Percentiles rank a stretch among this genome's conserved stretches.
These are phyloP conservation scores for Tipula helvola DNA, from an alignment of 2,888 invertebrate species.

Conservation along the genomic window DNA sequence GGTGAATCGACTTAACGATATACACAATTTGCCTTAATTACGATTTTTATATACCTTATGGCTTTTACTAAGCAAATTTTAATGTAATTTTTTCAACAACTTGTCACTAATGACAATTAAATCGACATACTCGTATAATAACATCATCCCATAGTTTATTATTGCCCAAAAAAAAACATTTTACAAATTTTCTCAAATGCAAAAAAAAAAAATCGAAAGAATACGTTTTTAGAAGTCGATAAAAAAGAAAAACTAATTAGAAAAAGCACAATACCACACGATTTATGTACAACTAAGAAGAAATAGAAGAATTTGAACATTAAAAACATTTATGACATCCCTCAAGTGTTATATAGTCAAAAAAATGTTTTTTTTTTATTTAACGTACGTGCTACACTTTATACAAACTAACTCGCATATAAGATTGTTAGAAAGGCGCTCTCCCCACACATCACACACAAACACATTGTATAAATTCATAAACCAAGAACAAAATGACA, in stretches of 20 bases:
- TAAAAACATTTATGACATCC: neutral
- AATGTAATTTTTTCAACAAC: too few species aligned
- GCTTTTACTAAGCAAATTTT: too few species aligned
- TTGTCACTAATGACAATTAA: too few species aligned
- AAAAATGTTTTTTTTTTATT: neutral
- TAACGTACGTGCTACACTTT: neutral
- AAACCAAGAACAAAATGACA: neutral
- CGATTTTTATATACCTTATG: too few species aligned
- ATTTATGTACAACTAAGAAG: neutral
- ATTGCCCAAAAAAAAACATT: neutral
- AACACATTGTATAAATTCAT: neutral
- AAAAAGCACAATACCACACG: neutral
- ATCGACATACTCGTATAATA: too few species aligned
- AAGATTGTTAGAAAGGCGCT: neutral
- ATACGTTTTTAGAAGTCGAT: neutral
- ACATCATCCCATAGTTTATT: too few species aligned
- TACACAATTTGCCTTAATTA: too few species aligned
- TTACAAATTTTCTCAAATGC: neutral
- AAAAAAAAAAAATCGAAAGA: neutral
- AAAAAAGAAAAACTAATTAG: neutral
- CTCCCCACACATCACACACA: neutral
- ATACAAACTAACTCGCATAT: neutral
- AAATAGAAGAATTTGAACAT: neutral
- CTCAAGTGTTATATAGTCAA: neutral
- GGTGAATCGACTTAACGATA: too few species aligned